Evolutionary conservation across 2,888 invertebrate species (phyloP).

Genomic region (Meiosimyza decipiens): DNA sequence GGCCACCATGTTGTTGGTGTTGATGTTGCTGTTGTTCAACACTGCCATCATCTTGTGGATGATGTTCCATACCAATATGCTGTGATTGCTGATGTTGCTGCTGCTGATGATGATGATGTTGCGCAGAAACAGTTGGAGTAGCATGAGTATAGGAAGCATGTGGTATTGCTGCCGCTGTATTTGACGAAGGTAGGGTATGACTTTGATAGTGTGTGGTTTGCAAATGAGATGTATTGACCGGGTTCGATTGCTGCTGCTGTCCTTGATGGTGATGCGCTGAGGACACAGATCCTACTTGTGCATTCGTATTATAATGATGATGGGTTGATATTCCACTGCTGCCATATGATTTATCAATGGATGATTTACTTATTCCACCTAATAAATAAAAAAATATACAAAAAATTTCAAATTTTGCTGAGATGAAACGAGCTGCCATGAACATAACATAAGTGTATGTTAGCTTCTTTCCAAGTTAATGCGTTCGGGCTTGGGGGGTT

Average conservation of each 20-base stretch:
- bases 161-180: constrained; percentile 52
- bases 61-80: constrained; percentile 44
- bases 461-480: no score
- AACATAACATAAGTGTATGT: no score
- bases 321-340: constrained; percentile 52
- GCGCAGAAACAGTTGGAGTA: constrained; percentile 52
- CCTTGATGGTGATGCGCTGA: constrained; percentile 52
- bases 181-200: constrained; percentile 58
- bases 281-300: constrained; percentile 44
- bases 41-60: constrained; percentile 44
- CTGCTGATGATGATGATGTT: constrained; percentile 51
- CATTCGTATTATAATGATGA: constrained; percentile 58
- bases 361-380: constrained; percentile 57
- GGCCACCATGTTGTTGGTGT: constrained; percentile 51
- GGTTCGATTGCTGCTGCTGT: constrained; percentile 48
- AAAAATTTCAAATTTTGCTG: no score
- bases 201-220: constrained; percentile 57
- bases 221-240: constrained; percentile 44
- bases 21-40: constrained; percentile 49
- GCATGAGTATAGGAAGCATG: constrained; percentile 59
- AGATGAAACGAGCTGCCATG: no score
- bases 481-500: no score
- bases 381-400: background rate
- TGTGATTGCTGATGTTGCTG: constrained; percentile 51
- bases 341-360: constrained; percentile 59